Percentiles rank a stretch among this genome's conserved stretches.
These are phyloP conservation scores for Chlorodrepanis virens DNA, from an alignment of 2,113 vertebrate genomes.

Conservation along the genomic window DNA sequence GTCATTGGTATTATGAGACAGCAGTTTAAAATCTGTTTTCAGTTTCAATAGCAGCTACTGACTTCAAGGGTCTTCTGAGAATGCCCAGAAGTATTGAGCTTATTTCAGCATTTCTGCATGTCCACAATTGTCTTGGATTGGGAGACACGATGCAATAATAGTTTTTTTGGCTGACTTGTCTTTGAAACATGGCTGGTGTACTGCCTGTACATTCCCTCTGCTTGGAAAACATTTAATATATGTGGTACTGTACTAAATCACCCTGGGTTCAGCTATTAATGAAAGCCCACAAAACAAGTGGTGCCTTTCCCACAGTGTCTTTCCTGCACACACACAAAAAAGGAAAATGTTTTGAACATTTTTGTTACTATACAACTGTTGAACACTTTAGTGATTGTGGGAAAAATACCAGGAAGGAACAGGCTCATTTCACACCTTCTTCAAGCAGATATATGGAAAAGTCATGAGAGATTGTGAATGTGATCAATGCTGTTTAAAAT, in stretches of 20 bases:
- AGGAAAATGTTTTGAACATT: not conserved
- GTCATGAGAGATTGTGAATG: not conserved
- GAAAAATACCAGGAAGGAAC: not conserved
- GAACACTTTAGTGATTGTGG: not conserved
- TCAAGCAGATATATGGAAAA: not conserved
- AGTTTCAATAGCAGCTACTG: not conserved
- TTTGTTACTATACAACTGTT: not conserved
- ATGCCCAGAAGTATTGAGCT: not conserved
- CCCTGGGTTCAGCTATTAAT: not conserved
- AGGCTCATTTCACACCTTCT: not conserved
- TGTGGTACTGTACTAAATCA: not conserved
- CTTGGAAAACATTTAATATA: not conserved
- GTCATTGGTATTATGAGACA: not conserved
- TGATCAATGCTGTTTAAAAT: not conserved
- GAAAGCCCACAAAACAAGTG: not conserved
- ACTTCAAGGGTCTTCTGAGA: not conserved
- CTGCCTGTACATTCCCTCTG: not conserved
- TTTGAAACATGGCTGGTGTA: not conserved
- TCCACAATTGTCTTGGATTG: not conserved
- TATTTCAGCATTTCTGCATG: not conserved
- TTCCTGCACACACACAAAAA: not conserved
- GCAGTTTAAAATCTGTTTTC: not conserved
- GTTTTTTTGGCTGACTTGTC: not conserved
- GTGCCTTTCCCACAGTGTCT: not conserved
- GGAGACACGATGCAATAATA: fast-evolving